Percentiles rank a stretch among this genome's conserved stretches.
phyloP scores from a whole-genome alignment of 2,797 vertebrate genomes.

The Xenopus petersii region DNA sequence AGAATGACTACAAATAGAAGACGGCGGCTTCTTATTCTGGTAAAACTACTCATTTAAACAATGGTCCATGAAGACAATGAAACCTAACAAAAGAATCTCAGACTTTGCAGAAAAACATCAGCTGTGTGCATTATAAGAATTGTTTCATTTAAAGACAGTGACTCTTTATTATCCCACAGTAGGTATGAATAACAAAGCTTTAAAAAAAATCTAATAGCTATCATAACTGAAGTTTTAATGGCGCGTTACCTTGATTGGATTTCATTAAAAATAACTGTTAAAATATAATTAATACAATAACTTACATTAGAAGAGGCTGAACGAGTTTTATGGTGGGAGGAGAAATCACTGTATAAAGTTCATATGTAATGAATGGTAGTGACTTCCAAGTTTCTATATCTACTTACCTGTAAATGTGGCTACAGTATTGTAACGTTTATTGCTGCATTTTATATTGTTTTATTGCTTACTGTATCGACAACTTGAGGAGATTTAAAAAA shows the following conservation, averaged over 20 bases:
- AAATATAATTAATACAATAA: constrained; percentile 56
- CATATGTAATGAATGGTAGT: not conserved
- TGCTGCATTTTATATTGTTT: too few species aligned
- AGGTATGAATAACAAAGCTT: constrained; percentile 67
- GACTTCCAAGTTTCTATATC: too few species aligned
- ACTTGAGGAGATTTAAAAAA: too few species aligned
- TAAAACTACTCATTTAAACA: not conserved
- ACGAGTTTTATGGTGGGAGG: constrained; percentile 46
- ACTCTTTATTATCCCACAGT: constrained; percentile 56
- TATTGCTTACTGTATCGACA: too few species aligned
- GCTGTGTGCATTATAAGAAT: constrained; percentile 46
- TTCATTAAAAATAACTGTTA: constrained; percentile 54
- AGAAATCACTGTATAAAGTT: constrained; percentile 6
- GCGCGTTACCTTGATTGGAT: constrained; percentile 54
- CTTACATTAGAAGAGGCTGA: constrained; percentile 49
- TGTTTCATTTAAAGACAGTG: constrained; percentile 54
- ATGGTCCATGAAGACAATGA: constrained; percentile 49
- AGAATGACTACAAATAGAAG: too few species aligned
- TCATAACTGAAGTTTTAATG: constrained; percentile 65
- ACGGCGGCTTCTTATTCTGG: too few species aligned
- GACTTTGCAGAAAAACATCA: constrained; percentile 58
- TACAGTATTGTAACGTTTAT: too few species aligned
- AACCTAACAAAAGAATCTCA: constrained; percentile 20
- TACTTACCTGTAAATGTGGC: too few species aligned
- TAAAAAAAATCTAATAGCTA: constrained; percentile 68